phyloP scores from a whole-genome alignment of 2,888 invertebrate species.

The Allacma fusca region DNA sequence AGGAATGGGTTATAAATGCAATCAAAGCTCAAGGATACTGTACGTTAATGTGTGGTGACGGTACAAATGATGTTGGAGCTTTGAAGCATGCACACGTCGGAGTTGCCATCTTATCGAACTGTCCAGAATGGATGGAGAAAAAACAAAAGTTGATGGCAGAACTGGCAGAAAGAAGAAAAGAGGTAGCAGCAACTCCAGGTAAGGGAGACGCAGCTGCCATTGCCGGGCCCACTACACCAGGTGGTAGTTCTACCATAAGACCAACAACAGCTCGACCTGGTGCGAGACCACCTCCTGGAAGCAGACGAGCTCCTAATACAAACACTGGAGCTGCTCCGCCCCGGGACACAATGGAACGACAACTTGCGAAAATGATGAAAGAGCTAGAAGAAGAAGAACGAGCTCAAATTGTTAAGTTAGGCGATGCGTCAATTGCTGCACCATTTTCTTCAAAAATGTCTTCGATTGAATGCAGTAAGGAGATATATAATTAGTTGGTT shows the following conservation, averaged over 20 bases:
- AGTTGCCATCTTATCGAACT: conserved; percentile 59
- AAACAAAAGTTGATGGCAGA: conserved; percentile 57
- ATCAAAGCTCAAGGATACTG: conserved; percentile 86
- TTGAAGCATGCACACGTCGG: conserved; percentile 97
- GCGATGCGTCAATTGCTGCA: conserved; percentile 98
- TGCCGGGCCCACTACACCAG: background rate
- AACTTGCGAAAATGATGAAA: conserved; percentile 77
- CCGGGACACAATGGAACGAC: conserved; percentile 63
- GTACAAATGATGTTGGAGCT: conserved; percentile 99
- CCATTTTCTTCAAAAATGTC: conserved; percentile 98
- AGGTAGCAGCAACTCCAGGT: background rate
- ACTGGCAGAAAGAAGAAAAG: conserved; percentile 45
- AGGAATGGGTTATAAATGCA: conserved; percentile 91
- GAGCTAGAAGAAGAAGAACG: conserved; percentile 88
- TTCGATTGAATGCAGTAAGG: conserved; percentile 93
- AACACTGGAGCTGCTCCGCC: background rate
- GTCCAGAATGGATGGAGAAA: conserved; percentile 61
- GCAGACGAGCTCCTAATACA: background rate
- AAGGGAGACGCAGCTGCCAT: background rate
- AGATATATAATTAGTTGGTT: conserved; percentile 61
- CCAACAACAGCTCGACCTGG: background rate
- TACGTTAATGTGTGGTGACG: conserved; percentile 99
- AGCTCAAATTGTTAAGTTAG: conserved; percentile 89
- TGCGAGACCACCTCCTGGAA: background rate
- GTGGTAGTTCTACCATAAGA: background rate